Percentiles rank a stretch among this genome's conserved stretches.
These are phyloP conservation scores for Apaloderma vittatum DNA, from an alignment of 2,113 vertebrate species.

Conservation along the genomic window DNA sequence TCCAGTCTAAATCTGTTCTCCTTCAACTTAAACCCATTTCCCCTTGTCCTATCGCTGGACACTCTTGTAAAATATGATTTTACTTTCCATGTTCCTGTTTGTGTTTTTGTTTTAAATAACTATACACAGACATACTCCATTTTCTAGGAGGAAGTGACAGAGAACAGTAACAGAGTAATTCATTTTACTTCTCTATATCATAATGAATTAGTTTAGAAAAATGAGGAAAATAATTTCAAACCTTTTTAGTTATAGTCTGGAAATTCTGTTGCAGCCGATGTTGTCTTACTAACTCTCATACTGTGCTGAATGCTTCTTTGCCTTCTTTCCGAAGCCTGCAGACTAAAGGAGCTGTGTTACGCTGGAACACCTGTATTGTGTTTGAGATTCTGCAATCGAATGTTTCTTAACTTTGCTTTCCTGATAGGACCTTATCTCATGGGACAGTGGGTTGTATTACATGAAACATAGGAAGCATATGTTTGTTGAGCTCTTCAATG, in stretches of 20 bases:
- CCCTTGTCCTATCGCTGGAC: too few species aligned
- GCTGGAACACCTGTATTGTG: background rate
- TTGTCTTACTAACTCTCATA: background rate
- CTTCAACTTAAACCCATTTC: too few species aligned
- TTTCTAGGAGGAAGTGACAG: background rate
- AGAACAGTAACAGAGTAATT: background rate
- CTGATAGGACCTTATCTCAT: conserved; percentile 39
- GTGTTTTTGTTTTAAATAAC: background rate
- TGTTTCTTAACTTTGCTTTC: conserved; percentile 23
- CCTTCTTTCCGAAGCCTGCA: background rate
- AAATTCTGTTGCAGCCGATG: background rate
- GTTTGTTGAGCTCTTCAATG: conserved; percentile 52
- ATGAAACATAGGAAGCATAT: conserved; percentile 65
- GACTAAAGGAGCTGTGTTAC: background rate
- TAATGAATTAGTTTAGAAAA: background rate
- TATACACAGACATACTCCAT: background rate
- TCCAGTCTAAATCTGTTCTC: too few species aligned
- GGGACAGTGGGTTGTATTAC: conserved; percentile 53
- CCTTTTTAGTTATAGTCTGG: background rate
- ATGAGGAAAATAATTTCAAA: background rate
- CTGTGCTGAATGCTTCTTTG: background rate
- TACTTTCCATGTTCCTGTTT: background rate
- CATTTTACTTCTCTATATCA: background rate
- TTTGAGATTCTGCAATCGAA: background rate
- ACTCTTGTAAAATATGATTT: too few species aligned